Percentiles rank a stretch among this genome's conserved stretches.
phyloP scores from a whole-genome alignment of 2,113 vertebrate species.

The Dasyprocta punctata region DNA sequence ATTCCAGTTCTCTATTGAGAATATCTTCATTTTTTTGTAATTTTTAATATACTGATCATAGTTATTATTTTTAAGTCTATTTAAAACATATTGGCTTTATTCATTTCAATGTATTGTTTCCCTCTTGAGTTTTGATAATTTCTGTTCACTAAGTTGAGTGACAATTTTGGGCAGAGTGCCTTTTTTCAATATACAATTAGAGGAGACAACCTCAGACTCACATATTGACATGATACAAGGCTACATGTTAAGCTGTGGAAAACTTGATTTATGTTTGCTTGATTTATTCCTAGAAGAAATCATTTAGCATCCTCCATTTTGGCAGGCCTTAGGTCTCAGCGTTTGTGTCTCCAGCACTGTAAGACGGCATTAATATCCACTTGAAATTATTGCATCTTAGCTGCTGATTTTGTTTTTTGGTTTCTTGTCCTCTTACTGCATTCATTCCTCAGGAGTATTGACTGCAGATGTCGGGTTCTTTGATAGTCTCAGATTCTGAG shows the following conservation, averaged over 20 bases:
- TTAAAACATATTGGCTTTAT: neutral
- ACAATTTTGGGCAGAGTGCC: slow-evolving; percentile 13
- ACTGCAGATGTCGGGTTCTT: slow-evolving; percentile 6
- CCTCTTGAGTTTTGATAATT: neutral
- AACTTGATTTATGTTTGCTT: neutral
- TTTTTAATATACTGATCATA: neutral
- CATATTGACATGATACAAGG: neutral
- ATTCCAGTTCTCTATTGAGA: neutral
- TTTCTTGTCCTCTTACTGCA: neutral
- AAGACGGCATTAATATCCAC: neutral
- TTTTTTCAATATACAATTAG: neutral
- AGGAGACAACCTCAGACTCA: neutral
- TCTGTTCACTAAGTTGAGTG: neutral
- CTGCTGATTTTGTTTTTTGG: neutral
- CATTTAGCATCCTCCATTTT: neutral
- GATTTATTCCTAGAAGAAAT: neutral
- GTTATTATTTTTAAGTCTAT: neutral
- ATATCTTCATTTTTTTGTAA: neutral
- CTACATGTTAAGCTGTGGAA: slow-evolving; percentile 19
- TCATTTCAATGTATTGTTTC: neutral
- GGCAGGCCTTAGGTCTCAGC: neutral
- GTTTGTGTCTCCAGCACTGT: neutral
- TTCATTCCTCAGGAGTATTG: slow-evolving; percentile 47
- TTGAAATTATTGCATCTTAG: slow-evolving; percentile 8
- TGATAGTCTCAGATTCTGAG: neutral